A percentile compares a stretch with the other conserved stretches of the same genome.
phyloP scores from a whole-genome alignment of 1,140 invertebrate species.

The Lordiphosa mommai region DNA sequence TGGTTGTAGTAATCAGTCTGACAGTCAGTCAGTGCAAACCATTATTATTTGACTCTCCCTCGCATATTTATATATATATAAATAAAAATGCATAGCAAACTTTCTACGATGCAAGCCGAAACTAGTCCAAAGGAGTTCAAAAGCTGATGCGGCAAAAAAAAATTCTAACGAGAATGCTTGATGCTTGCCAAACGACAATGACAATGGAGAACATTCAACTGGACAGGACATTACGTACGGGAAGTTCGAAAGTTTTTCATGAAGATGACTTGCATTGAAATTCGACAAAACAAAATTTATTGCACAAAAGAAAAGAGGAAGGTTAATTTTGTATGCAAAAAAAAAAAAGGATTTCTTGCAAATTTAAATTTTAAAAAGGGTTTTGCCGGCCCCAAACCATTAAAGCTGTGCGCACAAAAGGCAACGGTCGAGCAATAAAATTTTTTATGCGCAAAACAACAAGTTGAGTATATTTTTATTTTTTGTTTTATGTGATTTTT shows the following conservation, averaged over 20 bases:
- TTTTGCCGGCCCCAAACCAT: constrained; percentile 14
- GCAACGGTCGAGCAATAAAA: constrained; percentile 28
- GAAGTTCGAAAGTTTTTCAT: constrained; percentile 7
- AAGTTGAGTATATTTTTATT: constrained; percentile 19
- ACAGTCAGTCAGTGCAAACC: too few species aligned
- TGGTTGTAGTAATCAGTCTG: too few species aligned
- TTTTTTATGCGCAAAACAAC: constrained; percentile 24
- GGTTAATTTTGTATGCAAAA: too few species aligned
- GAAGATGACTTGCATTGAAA: background rate
- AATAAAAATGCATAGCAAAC: constrained; percentile 16
- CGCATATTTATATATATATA: background rate
- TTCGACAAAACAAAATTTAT: constrained; percentile 5
- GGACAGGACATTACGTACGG: constrained; percentile 32
- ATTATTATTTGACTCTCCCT: too few species aligned
- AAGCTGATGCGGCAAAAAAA: constrained; percentile 50
- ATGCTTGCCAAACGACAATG: constrained; percentile 10
- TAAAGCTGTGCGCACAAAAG: background rate
- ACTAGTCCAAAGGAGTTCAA: constrained; percentile 13
- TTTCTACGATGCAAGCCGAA: constrained; percentile 2
- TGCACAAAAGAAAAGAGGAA: background rate
- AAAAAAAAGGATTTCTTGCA: too few species aligned
- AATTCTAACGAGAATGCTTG: constrained; percentile 1
- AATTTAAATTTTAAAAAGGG: background rate
- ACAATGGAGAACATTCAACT: constrained; percentile 18
- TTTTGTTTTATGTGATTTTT: background rate